These are phyloP conservation scores for Halcyon chelicuti DNA, from an alignment of 2,797 vertebrate species.

Conservation along the genomic window DNA sequence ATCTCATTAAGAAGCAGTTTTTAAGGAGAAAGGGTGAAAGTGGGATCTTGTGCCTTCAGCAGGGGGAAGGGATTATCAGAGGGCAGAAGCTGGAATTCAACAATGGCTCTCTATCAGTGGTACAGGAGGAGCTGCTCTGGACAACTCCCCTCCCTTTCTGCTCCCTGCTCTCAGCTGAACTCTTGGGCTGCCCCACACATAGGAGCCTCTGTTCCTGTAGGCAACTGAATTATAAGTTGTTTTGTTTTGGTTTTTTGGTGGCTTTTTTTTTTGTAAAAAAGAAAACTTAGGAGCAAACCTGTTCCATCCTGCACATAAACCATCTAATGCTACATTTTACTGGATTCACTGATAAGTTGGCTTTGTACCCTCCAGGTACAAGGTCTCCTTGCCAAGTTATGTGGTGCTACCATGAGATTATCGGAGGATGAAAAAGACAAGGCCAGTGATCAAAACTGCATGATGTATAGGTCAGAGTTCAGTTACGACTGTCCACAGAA, in stretches of 20 bases:
- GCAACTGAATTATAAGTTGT: background rate
- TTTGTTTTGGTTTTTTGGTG: too few species aligned
- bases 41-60: background rate
- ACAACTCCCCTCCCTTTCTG: background rate
- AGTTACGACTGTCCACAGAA: background rate
- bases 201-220: background rate
- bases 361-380: too few species aligned
- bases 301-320: background rate
- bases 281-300: background rate
- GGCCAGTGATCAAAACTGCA: background rate
- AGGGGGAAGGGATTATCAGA: background rate
- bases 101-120: background rate
- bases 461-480: background rate
- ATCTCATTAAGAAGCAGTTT: slow-evolving; percentile 1
- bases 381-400: background rate
- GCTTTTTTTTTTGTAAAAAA: background rate
- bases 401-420: background rate
- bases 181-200: background rate
- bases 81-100: background rate
- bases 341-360: background rate
- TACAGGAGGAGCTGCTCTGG: background rate
- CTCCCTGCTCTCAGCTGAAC: background rate
- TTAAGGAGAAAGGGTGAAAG: background rate
- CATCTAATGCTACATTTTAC: background rate
- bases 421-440: background rate